These are phyloP conservation scores for Octodonta nipae DNA, from an alignment of 2,888 invertebrate species.

Conservation along the genomic window DNA sequence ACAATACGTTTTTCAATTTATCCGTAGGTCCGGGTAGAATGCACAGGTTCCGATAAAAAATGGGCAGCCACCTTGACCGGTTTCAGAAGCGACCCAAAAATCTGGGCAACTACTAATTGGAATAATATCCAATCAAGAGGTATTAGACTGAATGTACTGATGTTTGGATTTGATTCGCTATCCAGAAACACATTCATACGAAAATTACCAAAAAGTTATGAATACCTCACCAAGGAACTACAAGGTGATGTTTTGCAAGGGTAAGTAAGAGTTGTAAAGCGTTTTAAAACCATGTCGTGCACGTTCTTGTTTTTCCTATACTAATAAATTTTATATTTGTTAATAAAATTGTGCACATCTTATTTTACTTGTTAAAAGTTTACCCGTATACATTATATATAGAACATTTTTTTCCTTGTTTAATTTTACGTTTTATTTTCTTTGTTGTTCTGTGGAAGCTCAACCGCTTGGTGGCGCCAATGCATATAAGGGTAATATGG, in stretches of 20 bases:
- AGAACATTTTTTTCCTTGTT: no score
- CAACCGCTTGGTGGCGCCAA: no score
- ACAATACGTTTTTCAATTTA: not conserved
- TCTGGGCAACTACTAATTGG: slow-evolving; percentile 37
- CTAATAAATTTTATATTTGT: no score
- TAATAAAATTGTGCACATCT: no score
- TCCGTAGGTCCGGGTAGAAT: slow-evolving; percentile 47
- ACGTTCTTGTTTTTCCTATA: no score
- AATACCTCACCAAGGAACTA: slow-evolving; percentile 49
- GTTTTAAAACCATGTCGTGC: no score
- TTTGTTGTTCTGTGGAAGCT: no score
- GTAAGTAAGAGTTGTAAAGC: no score
- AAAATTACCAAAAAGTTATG: slow-evolving; percentile 62
- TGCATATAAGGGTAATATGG: no score
- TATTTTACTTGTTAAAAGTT: no score
- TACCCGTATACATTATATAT: no score
- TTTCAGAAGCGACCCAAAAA: slow-evolving; percentile 38
- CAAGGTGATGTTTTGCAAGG: slow-evolving; percentile 54
- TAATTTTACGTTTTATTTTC: no score
- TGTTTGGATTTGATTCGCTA: slow-evolving; percentile 81
- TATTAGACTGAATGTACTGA: slow-evolving; percentile 56
- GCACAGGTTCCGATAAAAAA: slow-evolving; percentile 40
- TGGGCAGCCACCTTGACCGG: slow-evolving; percentile 59
- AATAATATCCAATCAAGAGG: slow-evolving; percentile 36
- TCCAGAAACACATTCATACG: slow-evolving; percentile 70